Evolutionary conservation across 2,797 vertebrate genomes (phyloP).

Genomic region (Margarornis squamiger): DNA sequence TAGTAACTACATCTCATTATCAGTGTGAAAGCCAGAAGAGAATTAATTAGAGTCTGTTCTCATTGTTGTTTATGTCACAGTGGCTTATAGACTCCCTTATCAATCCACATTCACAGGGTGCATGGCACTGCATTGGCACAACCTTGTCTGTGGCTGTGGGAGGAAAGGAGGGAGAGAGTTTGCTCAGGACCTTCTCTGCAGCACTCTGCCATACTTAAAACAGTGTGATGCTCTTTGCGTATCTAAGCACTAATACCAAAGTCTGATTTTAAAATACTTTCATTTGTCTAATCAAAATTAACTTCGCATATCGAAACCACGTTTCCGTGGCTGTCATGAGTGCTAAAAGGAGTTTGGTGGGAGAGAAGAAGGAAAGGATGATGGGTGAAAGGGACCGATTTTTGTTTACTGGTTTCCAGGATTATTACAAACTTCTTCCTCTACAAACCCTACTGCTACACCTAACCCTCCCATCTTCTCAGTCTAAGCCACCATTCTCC

Average conservation of each 20-base stretch:
- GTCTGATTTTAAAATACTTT: not conserved
- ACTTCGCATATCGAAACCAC: not conserved
- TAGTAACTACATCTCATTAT: not conserved
- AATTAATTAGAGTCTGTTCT: not conserved
- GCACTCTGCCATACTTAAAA: not conserved
- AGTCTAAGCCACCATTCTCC: not conserved
- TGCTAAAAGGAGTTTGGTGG: not conserved
- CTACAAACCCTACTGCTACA: not conserved
- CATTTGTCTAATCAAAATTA: not conserved
- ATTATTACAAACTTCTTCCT: not conserved
- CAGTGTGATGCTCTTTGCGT: fast-evolving
- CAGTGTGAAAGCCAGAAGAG: not conserved
- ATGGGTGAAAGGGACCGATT: not conserved
- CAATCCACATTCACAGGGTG: fast-evolving
- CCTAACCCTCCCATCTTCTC: not conserved
- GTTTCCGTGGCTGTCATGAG: not conserved
- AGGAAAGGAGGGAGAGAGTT: not conserved
- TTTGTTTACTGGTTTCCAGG: not conserved
- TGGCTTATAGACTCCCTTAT: not conserved
- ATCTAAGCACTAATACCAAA: not conserved
- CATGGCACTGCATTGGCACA: not conserved
- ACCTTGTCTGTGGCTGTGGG: fast-evolving
- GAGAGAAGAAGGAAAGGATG: not conserved
- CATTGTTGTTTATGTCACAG: not conserved
- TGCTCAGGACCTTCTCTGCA: not conserved